These are phyloP conservation scores for Knipowitschia caucasica DNA, from an alignment of 2,797 vertebrate species.

Conservation along the genomic window DNA sequence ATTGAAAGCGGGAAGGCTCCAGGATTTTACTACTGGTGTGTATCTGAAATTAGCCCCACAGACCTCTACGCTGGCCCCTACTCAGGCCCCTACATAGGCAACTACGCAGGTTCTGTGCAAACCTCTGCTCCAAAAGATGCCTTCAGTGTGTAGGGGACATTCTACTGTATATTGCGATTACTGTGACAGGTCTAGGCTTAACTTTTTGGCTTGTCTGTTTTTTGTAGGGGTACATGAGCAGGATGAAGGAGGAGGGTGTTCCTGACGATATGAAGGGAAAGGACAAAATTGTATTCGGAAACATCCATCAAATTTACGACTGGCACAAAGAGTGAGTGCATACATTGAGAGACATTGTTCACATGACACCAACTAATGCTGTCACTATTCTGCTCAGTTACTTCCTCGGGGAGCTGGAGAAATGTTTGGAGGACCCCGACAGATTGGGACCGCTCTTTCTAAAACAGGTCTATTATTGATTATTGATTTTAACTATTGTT, in stretches of 20 bases:
- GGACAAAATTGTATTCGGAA: slow-evolving; percentile 98
- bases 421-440: slow-evolving; percentile 97
- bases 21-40: too few relatives aligned
- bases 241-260: slow-evolving; percentile 95
- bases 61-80: too few relatives aligned
- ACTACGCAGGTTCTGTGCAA: too few relatives aligned
- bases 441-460: slow-evolving; percentile 91
- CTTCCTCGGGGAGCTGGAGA: slow-evolving; percentile 95
- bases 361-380: not conserved
- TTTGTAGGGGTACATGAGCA: slow-evolving; percentile 90
- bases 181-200: too few relatives aligned
- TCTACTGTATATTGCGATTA: too few relatives aligned
- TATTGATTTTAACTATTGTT: not conserved
- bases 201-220: not conserved
- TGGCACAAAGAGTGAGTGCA: slow-evolving; percentile 93
- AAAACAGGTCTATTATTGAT: slow-evolving; percentile 83
- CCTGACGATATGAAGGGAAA: slow-evolving; percentile 99
- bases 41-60: too few relatives aligned
- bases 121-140: too few relatives aligned
- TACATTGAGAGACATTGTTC: not conserved
- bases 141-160: too few relatives aligned
- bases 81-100: too few relatives aligned
- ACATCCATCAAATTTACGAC: slow-evolving; percentile 98
- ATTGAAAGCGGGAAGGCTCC: too few relatives aligned
- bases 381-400: slow-evolving; percentile 72